phyloP scores from a whole-genome alignment of 1,140 invertebrate genomes.

The Hypsibius dujardini region DNA sequence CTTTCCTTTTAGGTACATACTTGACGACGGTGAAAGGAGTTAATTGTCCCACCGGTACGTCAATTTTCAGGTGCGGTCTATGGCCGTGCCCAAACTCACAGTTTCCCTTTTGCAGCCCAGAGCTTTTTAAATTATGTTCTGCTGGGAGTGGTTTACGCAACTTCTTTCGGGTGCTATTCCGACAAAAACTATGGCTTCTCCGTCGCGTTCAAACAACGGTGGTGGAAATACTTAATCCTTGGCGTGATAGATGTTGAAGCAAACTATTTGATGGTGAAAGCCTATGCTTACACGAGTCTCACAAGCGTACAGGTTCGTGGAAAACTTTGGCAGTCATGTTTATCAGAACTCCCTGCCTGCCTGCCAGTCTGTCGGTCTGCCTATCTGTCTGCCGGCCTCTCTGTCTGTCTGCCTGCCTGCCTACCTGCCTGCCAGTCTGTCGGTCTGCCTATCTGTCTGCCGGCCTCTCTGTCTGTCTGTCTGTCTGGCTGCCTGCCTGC shows the following conservation, averaged over 20 bases:
- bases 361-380: too few relatives aligned
- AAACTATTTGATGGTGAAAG: constrained; percentile 52
- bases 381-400: too few relatives aligned
- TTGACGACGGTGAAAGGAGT: constrained; percentile 49
- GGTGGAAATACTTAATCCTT: constrained; percentile 53
- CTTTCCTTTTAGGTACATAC: constrained; percentile 35
- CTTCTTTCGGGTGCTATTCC: constrained; percentile 49
- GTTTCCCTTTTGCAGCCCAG: constrained; percentile 41
- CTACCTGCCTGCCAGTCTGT: too few relatives aligned
- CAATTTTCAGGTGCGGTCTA: too few relatives aligned
- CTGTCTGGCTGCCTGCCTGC: too few relatives aligned
- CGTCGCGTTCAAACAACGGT: constrained; percentile 46
- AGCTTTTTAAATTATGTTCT: constrained; percentile 59
- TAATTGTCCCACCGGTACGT: constrained; percentile 48
- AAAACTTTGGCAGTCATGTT: too few relatives aligned
- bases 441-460: too few relatives aligned
- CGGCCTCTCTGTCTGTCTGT: too few relatives aligned
- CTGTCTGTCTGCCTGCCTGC: too few relatives aligned
- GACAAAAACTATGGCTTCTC: constrained; percentile 41
- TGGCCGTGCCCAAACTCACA: constrained; percentile 14
- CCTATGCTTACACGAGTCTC: constrained; percentile 44
- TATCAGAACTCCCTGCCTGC: too few relatives aligned
- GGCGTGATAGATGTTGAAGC: constrained; percentile 62
- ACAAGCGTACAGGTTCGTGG: constrained; percentile 37
- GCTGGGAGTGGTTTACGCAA: constrained; percentile 54